A percentile compares a stretch with the other conserved stretches of the same genome.
Conservation (phyloP, 92 coral and sea anemone genomes). For the Siderastrea radians region DNA sequence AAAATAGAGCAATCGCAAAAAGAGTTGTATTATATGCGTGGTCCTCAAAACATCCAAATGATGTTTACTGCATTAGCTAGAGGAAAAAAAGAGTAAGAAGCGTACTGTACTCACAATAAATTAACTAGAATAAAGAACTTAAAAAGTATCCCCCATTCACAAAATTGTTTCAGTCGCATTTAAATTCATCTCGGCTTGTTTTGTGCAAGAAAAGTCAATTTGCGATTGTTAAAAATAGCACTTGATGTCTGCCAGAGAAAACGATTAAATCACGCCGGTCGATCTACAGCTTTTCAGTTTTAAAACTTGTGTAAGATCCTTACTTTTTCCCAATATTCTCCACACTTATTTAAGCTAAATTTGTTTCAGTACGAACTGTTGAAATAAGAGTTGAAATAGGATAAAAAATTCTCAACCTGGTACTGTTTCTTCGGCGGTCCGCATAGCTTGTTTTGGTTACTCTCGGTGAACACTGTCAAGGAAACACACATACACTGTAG, state of each 20-base stretch:
- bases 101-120: not conserved
- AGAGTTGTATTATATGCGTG: not conserved
- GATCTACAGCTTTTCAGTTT: too few species aligned
- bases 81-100: not conserved
- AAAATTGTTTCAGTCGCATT: not conserved
- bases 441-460: not conserved
- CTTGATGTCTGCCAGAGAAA: not conserved
- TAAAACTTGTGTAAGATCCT: not conserved
- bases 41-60: not conserved
- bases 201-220: not conserved
- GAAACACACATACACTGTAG: not conserved
- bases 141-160: not conserved
- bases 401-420: not conserved
- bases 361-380: not conserved
- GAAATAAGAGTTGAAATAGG: not conserved
- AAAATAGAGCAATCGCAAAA: not conserved
- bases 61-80: not conserved
- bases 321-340: not conserved
- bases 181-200: not conserved
- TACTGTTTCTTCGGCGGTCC: slow-evolving; percentile 25
- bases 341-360: not conserved
- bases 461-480: too few species aligned
- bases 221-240: not conserved
- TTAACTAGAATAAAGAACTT: not conserved
- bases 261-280: slow-evolving; percentile 2